phyloP scores from a whole-genome alignment of 1,140 invertebrate genomes.

The Trichonephila inaurata region DNA sequence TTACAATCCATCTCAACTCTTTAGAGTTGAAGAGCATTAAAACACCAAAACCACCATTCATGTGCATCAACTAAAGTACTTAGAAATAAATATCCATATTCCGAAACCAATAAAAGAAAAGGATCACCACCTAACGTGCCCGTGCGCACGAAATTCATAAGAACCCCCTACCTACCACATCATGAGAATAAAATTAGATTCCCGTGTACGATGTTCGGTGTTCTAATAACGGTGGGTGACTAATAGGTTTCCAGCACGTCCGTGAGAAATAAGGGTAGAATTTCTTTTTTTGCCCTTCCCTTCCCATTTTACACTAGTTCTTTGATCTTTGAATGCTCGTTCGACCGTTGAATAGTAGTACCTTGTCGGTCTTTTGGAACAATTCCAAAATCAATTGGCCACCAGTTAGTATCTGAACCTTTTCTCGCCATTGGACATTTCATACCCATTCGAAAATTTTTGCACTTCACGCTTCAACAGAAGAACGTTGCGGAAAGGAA shows the following conservation, averaged over 20 bases:
- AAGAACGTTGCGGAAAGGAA: neutral
- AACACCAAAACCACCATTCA: no score
- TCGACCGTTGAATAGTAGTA: conserved; percentile 50
- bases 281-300: neutral
- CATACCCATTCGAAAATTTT: neutral
- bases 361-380: conserved; percentile 61
- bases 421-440: neutral
- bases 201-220: conserved; percentile 8
- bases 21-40: no score
- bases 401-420: conserved; percentile 62
- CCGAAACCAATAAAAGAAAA: conserved; percentile 19
- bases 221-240: conserved; percentile 35
- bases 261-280: conserved; percentile 5
- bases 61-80: neutral
- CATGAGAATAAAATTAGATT: conserved; percentile 6
- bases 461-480: conserved; percentile 3
- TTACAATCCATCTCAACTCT: neutral
- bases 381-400: conserved; percentile 72
- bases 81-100: conserved; percentile 1
- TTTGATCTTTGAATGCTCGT: conserved; percentile 58
- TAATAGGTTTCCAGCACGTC: conserved; percentile 28
- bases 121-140: neutral
- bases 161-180: neutral
- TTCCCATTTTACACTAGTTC: conserved; percentile 51
- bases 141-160: conserved; percentile 31